These are phyloP conservation scores for Zele albiditarsus DNA, from an alignment of 2,888 invertebrate species.

Conservation along the genomic window DNA sequence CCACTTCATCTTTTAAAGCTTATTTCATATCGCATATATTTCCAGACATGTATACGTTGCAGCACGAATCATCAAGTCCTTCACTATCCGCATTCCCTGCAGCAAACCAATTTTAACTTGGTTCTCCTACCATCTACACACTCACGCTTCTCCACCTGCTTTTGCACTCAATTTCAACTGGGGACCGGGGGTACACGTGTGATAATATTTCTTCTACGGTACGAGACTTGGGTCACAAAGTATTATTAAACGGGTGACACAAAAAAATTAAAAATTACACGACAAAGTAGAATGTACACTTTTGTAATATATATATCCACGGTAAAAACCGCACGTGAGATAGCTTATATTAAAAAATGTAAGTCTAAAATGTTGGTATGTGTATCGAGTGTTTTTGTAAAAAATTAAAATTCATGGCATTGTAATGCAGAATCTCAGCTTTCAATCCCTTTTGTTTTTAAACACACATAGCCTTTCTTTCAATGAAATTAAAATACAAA, in stretches of 20 bases:
- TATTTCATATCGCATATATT: neutral
- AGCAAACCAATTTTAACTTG: slow-evolving; percentile 32
- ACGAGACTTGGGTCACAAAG: slow-evolving; percentile 14
- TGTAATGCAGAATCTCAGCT: too few species aligned
- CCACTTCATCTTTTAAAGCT: neutral
- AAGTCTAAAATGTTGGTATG: too few species aligned
- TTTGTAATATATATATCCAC: neutral
- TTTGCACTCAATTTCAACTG: slow-evolving; percentile 7
- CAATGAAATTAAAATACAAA: too few species aligned
- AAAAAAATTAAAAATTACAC: neutral
- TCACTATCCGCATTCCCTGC: neutral
- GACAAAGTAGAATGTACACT: neutral
- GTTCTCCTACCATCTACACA: slow-evolving; percentile 10
- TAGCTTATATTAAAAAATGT: too few species aligned
- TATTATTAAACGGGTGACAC: slow-evolving; percentile 21
- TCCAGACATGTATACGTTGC: slow-evolving; percentile 24
- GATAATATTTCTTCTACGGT: slow-evolving; percentile 24
- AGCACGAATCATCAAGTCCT: slow-evolving; percentile 10
- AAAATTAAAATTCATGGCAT: too few species aligned
- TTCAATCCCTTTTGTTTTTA: too few species aligned
- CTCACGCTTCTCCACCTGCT: neutral
- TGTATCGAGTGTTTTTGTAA: too few species aligned
- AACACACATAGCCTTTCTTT: too few species aligned
- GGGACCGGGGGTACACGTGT: slow-evolving; percentile 1
- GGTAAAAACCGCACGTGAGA: too few species aligned